Conservation (phyloP, 1,140 invertebrate species). For the Aphelenchoides avenae region DNA sequence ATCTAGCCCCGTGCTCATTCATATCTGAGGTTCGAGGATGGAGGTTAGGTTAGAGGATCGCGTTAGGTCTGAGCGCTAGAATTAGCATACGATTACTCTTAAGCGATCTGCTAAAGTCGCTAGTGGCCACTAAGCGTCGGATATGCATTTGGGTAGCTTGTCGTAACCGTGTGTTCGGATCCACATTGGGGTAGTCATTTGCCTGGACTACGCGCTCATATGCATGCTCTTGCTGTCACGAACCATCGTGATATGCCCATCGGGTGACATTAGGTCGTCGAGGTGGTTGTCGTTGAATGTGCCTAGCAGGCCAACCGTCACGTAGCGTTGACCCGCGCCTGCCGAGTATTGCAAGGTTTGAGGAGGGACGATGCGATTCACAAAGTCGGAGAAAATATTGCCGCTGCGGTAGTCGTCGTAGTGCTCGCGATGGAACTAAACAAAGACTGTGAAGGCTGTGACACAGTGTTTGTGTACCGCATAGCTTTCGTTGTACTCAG, state of each 20-base stretch:
- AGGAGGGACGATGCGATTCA: slow-evolving; percentile 18
- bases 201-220: too few species aligned
- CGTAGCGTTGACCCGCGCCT: slow-evolving; percentile 71
- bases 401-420: not conserved
- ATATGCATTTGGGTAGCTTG: too few species aligned
- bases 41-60: too few species aligned
- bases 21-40: too few species aligned
- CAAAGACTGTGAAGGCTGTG: not conserved
- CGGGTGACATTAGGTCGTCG: slow-evolving; percentile 77
- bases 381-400: slow-evolving; percentile 21
- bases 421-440: not conserved
- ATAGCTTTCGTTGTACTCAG: slow-evolving; percentile 65
- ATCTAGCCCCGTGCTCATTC: too few species aligned
- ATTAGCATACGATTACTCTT: too few species aligned
- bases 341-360: slow-evolving; percentile 37
- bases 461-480: slow-evolving; percentile 9
- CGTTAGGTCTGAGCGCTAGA: too few species aligned
- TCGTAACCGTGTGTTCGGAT: too few species aligned
- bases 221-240: too few species aligned
- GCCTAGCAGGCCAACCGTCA: slow-evolving; percentile 78
- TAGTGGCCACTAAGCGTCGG: too few species aligned
- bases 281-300: slow-evolving; percentile 79
- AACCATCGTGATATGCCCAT: slow-evolving; percentile 63
- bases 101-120: too few species aligned
- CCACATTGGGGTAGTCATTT: too few species aligned